A percentile compares a stretch with the other conserved stretches of the same genome.
phyloP scores from a whole-genome alignment of 2,888 invertebrate genomes.

The Drosophila longiperda region DNA sequence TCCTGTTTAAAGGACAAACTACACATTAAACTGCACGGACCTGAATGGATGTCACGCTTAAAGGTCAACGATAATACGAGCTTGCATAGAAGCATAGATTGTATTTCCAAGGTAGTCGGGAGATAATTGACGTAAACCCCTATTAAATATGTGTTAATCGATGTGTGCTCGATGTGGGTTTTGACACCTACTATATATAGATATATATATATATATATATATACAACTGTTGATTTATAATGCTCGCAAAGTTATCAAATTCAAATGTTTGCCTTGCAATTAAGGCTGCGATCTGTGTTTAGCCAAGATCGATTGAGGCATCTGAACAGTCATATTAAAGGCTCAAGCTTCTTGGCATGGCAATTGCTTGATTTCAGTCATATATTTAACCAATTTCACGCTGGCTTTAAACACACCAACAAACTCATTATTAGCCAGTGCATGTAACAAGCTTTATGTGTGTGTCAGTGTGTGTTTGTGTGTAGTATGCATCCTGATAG shows the following conservation, averaged over 20 bases:
- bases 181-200: conserved; percentile 2
- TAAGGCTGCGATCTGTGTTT: conserved; percentile 4
- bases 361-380: conserved; percentile 29
- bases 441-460: conserved; percentile 62
- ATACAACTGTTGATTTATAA: neutral
- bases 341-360: conserved; percentile 20
- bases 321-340: conserved; percentile 6
- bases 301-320: conserved; percentile 14
- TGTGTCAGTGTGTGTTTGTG: conserved; percentile 45
- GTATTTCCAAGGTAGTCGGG: conserved; percentile 86
- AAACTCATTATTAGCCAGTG: conserved; percentile 12
- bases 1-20: conserved; percentile 78
- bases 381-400: conserved; percentile 17
- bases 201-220: conserved; percentile 1
- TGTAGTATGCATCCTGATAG: neutral
- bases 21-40: conserved; percentile 85
- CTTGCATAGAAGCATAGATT: conserved; percentile 91
- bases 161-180: conserved; percentile 44
- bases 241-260: conserved; percentile 10
- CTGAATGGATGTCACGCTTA: conserved; percentile 89
- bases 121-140: conserved; percentile 13
- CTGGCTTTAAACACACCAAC: conserved; percentile 32
- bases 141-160: conserved; percentile 31
- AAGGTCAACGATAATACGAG: conserved; percentile 87
- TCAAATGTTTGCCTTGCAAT: conserved; percentile 20